Evolutionary conservation across 2,113 vertebrate species (phyloP).

Genomic region (Xyliphius kryptos): DNA sequence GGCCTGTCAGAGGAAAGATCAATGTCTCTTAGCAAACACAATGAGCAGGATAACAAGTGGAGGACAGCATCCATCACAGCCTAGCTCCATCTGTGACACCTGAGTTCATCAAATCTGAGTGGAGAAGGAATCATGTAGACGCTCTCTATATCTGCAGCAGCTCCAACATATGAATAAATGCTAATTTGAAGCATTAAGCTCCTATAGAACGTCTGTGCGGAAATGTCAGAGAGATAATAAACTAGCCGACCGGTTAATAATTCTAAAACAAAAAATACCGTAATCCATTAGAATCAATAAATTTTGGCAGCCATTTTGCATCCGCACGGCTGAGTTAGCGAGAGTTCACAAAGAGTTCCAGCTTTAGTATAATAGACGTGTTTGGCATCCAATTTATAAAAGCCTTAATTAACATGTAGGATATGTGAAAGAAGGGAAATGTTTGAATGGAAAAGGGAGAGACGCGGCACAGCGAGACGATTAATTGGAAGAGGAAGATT

Average conservation of each 20-base stretch:
- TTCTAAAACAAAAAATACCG: neutral
- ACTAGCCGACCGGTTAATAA: neutral
- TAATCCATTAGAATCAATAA: no score
- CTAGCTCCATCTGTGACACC: no score
- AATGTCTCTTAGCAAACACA: neutral
- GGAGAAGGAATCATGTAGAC: neutral
- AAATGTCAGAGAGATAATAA: neutral
- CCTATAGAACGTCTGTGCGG: no score
- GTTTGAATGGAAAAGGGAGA: neutral
- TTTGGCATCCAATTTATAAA: neutral
- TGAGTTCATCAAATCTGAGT: no score
- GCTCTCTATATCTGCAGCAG: neutral
- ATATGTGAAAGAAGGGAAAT: neutral
- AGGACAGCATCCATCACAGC: neutral
- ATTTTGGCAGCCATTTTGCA: no score
- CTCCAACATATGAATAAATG: no score
- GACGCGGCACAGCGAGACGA: neutral
- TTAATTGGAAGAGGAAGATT: constrained; percentile 22
- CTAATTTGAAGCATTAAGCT: no score
- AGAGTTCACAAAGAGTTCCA: neutral
- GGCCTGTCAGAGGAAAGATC: neutral
- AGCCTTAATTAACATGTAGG: constrained; percentile 4
- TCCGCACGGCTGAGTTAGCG: no score
- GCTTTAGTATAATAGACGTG: neutral
- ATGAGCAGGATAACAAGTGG: neutral